Percentiles rank a stretch among this genome's conserved stretches.
Evolutionary conservation across 2,113 vertebrate genomes (phyloP).

Genomic region (Recurvirostra avosetta): DNA sequence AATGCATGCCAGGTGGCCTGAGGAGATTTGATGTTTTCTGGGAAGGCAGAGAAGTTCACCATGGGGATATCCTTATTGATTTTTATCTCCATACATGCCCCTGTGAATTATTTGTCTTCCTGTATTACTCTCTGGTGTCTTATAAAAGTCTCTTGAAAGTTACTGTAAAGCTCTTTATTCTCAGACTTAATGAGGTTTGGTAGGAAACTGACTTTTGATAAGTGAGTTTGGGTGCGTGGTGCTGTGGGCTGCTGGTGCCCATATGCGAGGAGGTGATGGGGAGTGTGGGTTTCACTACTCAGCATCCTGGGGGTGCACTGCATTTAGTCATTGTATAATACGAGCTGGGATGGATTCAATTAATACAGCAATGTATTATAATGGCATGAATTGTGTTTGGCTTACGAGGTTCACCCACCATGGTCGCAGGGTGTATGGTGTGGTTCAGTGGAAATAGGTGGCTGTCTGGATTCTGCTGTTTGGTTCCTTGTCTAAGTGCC

Average conservation of each 20-base stretch:
- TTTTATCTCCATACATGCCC: background rate
- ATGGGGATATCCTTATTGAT: background rate
- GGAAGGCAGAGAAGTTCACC: background rate
- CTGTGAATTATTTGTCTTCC: slow-evolving; percentile 43
- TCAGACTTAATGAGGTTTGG: background rate
- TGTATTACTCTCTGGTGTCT: background rate
- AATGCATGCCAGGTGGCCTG: background rate
- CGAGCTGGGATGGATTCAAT: background rate
- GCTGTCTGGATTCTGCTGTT: background rate
- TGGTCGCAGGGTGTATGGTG: rapidly evolving
- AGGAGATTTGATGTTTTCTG: background rate
- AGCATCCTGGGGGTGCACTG: background rate
- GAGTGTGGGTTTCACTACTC: background rate
- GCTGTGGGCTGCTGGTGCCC: background rate
- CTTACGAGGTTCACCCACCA: background rate
- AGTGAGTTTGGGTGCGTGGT: background rate
- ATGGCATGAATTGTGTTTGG: background rate
- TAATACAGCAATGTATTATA: background rate
- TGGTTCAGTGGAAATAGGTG: background rate
- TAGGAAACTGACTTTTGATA: background rate
- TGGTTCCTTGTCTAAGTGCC: background rate
- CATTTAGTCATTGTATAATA: background rate
- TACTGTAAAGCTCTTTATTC: background rate
- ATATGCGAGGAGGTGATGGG: background rate
- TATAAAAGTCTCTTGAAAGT: background rate